phyloP scores from a whole-genome alignment of 2,797 vertebrate species.

The Acanthurus tractus region DNA sequence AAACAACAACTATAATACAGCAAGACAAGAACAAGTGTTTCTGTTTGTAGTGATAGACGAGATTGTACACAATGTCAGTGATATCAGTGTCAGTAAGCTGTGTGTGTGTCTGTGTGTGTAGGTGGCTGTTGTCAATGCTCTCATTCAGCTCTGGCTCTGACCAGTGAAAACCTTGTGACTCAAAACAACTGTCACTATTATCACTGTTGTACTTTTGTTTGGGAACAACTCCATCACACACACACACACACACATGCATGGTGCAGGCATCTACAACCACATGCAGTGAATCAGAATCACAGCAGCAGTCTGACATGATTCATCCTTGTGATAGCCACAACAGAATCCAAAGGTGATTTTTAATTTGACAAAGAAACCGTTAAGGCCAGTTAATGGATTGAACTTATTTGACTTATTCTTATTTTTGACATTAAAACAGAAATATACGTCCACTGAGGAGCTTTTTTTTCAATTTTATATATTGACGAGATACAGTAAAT shows the following conservation, averaged over 20 bases:
- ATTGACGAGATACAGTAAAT: no score
- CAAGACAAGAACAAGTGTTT: slow-evolving; percentile 9
- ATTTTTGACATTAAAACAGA: neutral
- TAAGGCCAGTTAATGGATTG: neutral
- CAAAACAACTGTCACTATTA: slow-evolving; percentile 74
- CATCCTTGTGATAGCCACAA: neutral
- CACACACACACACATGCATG: slow-evolving; percentile 21
- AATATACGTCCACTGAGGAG: neutral
- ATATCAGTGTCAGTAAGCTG: slow-evolving; percentile 54
- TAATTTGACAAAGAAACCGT: neutral
- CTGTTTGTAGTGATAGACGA: neutral
- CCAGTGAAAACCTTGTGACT: slow-evolving; percentile 76
- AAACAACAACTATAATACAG: neutral
- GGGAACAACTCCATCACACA: slow-evolving; percentile 29
- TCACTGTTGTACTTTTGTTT: slow-evolving; percentile 66
- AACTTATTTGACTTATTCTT: neutral
- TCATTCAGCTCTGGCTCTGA: slow-evolving; percentile 70
- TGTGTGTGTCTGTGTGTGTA: slow-evolving; percentile 27
- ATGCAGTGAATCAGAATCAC: slow-evolving; percentile 7
- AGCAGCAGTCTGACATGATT: slow-evolving; percentile 11
- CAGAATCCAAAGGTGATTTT: neutral
- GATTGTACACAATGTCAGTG: slow-evolving; percentile 27
- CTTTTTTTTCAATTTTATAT: no score
- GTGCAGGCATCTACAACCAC: neutral
- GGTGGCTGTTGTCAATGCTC: slow-evolving; percentile 64